Percentiles rank a stretch among this genome's conserved stretches.
These are phyloP conservation scores for Trichopria drosophilae DNA, from an alignment of 2,888 invertebrate species.

Conservation along the genomic window DNA sequence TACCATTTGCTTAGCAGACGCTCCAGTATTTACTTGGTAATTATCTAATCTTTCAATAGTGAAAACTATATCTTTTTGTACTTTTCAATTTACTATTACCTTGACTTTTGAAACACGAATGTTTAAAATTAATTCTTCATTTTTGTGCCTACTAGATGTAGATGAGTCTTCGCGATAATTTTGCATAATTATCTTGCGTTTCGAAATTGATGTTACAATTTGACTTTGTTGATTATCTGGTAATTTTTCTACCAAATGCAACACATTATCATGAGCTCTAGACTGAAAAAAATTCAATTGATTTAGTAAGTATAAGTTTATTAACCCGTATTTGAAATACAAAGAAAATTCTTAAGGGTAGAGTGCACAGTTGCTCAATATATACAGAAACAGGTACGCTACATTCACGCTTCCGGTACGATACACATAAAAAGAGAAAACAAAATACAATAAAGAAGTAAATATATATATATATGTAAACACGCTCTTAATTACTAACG, in stretches of 20 bases:
- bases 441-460: too few relatives aligned
- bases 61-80: constrained; percentile 2
- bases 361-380: too few relatives aligned
- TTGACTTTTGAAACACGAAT: not conserved
- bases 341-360: too few relatives aligned
- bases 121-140: constrained; percentile 4
- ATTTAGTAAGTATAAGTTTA: too few relatives aligned
- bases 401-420: too few relatives aligned
- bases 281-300: too few relatives aligned
- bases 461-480: too few relatives aligned
- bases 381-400: too few relatives aligned
- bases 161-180: not conserved
- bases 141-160: not conserved
- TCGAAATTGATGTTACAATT: constrained; percentile 1
- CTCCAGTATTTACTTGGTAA: constrained; percentile 9
- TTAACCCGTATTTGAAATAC: too few relatives aligned
- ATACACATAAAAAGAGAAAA: too few relatives aligned
- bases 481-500: too few relatives aligned
- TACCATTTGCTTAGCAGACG: constrained; percentile 3
- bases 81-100: not conserved
- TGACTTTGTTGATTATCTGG: constrained; percentile 7
- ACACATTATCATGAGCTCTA: constrained; percentile 9
- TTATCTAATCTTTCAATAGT: constrained; percentile 1
- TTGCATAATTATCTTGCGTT: not conserved
- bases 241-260: constrained; percentile 6